phyloP scores from a whole-genome alignment of 2,888 invertebrate genomes.

The Zygothrica quintamaculata region DNA sequence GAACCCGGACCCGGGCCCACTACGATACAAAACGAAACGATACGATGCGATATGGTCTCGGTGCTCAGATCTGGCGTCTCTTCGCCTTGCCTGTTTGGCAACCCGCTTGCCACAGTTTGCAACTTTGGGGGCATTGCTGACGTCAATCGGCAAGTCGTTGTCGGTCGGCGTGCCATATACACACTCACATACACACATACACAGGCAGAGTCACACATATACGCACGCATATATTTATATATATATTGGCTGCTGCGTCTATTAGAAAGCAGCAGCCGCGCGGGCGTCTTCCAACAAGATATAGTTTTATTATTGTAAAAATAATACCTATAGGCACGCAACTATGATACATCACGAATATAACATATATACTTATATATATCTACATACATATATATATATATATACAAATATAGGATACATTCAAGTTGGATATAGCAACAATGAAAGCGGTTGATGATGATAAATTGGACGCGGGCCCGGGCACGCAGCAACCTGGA shows the following conservation, averaged over 20 bases:
- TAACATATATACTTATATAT: conserved; percentile 7
- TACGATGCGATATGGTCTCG: conserved; percentile 20
- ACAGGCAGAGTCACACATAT: conserved; percentile 5
- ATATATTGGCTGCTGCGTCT: conserved; percentile 42
- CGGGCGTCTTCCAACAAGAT: conserved; percentile 64
- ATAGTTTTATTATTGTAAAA: conserved; percentile 62
- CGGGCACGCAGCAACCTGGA: conserved; percentile 22
- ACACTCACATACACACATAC: conserved; percentile 36
- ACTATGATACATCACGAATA: conserved; percentile 20
- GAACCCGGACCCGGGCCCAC: background rate
- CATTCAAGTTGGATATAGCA: conserved; percentile 5
- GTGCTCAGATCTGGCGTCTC: conserved; percentile 33
- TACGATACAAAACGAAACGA: conserved; percentile 3
- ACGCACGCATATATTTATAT: conserved; percentile 8
- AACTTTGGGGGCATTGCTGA: conserved; percentile 84
- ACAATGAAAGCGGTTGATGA: conserved; percentile 24
- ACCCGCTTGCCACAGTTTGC: conserved; percentile 66
- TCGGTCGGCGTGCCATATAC: conserved; percentile 79
- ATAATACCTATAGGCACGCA: conserved; percentile 56
- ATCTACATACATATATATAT: background rate
- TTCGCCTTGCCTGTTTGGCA: conserved; percentile 67
- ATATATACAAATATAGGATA: conserved; percentile 1
- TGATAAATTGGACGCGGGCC: conserved; percentile 33
- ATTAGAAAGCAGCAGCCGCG: conserved; percentile 59
- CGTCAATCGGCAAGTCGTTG: conserved; percentile 82